Base-by-base conservation (phyloP, 2,888 invertebrate species). In the Mayetiola destructor region DNA sequence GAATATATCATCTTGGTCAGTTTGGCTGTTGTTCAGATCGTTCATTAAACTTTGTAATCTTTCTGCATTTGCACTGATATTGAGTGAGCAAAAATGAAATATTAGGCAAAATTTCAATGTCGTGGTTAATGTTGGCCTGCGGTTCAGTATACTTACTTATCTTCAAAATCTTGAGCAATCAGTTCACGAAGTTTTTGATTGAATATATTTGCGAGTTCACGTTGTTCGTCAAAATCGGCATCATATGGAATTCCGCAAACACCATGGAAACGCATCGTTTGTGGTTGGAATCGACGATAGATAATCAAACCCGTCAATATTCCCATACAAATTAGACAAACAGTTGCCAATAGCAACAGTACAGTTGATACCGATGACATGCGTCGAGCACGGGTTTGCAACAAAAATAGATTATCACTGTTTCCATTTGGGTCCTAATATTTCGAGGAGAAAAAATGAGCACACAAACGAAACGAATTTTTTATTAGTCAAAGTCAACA, bases 301-400 rank as follows among this genome's bases (percentile, higher is more conserved):
- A 91, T 74, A 66, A 85, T 81, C 57, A 87, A 76, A 4, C 88
- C 89, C 8, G 83, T 81, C 56, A 80, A 70, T 36, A 83, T 75
- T 12, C 85, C 86, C 65, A 84, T 77, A 59, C 85, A 77, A 65
- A 87, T 77, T 21, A 88, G 80, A 58, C 84, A 68, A 29, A 86
- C 67, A 1, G 85, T 82, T 14, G 83, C 78, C 42, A 88, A 67
- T 59, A 85, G 77, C 57, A 89, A 74, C 66, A 82, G 80, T 55
- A 84, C 70, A 35, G 84, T 83, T 18, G 83, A 80, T 57, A 77
- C 78, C 36, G 76, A 76, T 37, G 77, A 81, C 57, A 77, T 77
- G 58, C 77, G 75, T 16, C 36, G 35, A 4, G 35, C 20, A 8
- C 36, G 54, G 21, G 18, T 18, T 32, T 20, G 35, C 14, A 55